Conservation (phyloP, 1,140 invertebrate species). For the Sycobia sp. region DNA sequence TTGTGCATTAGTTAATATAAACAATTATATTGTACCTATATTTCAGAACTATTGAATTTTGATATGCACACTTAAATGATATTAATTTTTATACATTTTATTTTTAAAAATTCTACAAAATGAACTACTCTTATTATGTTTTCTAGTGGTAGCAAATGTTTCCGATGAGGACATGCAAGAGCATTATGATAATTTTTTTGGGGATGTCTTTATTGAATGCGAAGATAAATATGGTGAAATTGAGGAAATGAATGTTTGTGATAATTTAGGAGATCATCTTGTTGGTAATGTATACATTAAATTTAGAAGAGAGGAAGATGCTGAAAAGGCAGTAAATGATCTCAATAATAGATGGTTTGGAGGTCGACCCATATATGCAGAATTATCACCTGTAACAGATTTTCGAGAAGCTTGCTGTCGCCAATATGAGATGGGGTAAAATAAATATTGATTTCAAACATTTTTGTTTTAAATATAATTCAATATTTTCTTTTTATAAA, state of each 20-base stretch:
- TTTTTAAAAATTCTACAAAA: neutral
- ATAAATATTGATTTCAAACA: neutral
- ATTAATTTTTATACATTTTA: conserved; percentile 3
- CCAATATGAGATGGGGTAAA: conserved; percentile 96
- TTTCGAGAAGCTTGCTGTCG: conserved; percentile 98
- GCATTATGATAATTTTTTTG: conserved; percentile 99
- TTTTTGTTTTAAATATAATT: too few species aligned
- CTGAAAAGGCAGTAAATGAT: conserved; percentile 94
- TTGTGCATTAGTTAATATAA: too few species aligned
- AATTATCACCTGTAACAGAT: conserved; percentile 97
- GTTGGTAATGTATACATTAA: conserved; percentile 99
- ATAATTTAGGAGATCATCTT: conserved; percentile 97
- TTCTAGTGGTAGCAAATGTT: conserved; percentile 83
- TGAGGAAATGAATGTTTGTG: conserved; percentile 99
- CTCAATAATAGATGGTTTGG: conserved; percentile 99
- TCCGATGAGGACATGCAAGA: conserved; percentile 98
- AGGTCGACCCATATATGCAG: conserved; percentile 96
- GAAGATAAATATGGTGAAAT: conserved; percentile 99
- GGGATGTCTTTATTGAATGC: conserved; percentile 98
- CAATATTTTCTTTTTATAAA: too few species aligned
- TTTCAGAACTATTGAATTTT: too few species aligned
- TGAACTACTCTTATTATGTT: conserved; percentile 31
- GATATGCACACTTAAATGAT: neutral
- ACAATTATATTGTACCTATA: too few species aligned
- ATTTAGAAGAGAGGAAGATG: conserved; percentile 98